These are phyloP conservation scores for Drosophila orena DNA, from an alignment of 1,140 invertebrate genomes.

Conservation along the genomic window DNA sequence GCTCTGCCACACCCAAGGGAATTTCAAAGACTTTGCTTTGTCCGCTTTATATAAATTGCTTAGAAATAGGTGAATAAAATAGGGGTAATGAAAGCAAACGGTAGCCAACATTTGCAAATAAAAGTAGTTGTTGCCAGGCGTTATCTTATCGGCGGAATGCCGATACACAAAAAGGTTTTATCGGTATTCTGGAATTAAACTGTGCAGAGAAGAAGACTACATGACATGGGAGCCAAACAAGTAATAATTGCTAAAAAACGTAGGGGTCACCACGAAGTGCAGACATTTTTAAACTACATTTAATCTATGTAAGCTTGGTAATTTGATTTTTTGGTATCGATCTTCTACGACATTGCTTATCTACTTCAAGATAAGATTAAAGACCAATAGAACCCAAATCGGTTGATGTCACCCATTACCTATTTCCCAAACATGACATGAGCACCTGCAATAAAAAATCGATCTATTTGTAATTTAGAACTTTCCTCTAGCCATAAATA, in stretches of 20 bases:
- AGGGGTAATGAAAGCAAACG: constrained; percentile 38
- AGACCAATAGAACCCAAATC: background rate
- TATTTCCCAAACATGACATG: constrained; percentile 4
- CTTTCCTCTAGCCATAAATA: constrained; percentile 31
- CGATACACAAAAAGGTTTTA: constrained; percentile 64
- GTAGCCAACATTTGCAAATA: constrained; percentile 45
- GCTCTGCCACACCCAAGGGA: constrained; percentile 18
- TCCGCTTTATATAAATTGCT: constrained; percentile 3
- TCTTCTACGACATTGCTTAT: constrained; percentile 46
- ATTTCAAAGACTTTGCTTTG: constrained; percentile 18
- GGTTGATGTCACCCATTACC: constrained; percentile 10
- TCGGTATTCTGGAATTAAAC: constrained; percentile 47
- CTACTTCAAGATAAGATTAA: constrained; percentile 33
- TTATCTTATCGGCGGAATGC: constrained; percentile 70
- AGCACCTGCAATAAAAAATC: constrained; percentile 9
- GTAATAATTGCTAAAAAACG: constrained; percentile 48
- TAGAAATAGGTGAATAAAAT: constrained; percentile 43
- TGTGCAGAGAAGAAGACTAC: constrained; percentile 19
- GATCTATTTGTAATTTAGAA: constrained; percentile 8
- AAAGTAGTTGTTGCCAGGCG: constrained; percentile 30
- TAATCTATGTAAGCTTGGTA: background rate
- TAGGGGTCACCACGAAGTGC: background rate
- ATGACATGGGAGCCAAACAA: constrained; percentile 55
- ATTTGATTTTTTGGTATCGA: background rate
- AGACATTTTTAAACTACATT: background rate